Conservation (phyloP, 2,888 invertebrate species). For the Bugula neritina region DNA sequence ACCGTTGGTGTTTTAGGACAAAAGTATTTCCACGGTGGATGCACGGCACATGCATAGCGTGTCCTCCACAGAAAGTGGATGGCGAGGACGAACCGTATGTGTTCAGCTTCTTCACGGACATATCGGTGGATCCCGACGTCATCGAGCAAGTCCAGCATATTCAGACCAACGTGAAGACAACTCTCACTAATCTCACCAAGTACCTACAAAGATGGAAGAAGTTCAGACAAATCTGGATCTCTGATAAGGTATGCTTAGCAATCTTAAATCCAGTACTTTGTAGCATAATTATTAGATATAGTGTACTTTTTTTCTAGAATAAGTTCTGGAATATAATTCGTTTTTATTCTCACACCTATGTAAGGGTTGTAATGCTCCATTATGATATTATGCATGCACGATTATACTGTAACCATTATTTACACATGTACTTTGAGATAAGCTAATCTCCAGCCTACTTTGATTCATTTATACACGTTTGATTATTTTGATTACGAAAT, state of each 20-base stretch:
- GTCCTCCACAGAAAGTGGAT: slow-evolving; percentile 61
- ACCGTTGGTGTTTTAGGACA: slow-evolving; percentile 58
- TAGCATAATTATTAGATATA: background rate
- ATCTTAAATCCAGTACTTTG: background rate
- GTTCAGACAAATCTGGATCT: slow-evolving; percentile 50
- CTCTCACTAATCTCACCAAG: slow-evolving; percentile 63
- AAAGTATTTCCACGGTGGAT: slow-evolving; percentile 79
- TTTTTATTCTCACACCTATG: no score
- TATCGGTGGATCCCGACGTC: slow-evolving; percentile 66
- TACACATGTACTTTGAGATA: no score
- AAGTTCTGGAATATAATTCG: no score
- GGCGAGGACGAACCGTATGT: slow-evolving; percentile 62
- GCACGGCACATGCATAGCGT: slow-evolving; percentile 71
- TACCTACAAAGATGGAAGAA: slow-evolving; percentile 59
- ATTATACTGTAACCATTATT: no score
- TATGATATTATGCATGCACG: no score
- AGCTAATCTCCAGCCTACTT: no score
- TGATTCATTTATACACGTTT: no score
- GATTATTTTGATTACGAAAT: no score
- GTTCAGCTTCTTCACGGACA: slow-evolving; percentile 75
- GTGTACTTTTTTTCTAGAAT: no score
- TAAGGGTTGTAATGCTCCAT: no score
- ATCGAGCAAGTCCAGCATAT: slow-evolving; percentile 64
- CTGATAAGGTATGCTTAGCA: slow-evolving; percentile 50
- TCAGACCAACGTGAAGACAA: slow-evolving; percentile 64